Percentiles rank a stretch among this genome's conserved stretches.
Evolutionary conservation across 2,888 invertebrate species (phyloP).

Genomic region (Ypsolopha scabrella): DNA sequence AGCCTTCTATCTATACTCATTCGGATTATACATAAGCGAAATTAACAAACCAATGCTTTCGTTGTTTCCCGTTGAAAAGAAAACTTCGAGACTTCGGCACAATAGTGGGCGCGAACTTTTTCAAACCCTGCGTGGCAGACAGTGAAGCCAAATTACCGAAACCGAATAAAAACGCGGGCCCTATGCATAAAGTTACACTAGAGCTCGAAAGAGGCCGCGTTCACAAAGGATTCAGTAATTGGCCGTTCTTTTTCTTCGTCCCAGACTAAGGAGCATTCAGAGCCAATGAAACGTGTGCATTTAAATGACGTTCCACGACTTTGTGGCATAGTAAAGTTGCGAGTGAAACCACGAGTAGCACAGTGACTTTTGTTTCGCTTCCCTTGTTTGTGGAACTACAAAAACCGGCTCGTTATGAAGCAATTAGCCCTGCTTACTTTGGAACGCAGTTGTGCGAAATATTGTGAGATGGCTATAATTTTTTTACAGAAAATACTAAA

Average conservation of each 20-base stretch:
- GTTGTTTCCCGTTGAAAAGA: conserved; percentile 2
- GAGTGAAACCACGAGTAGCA: conserved; percentile 52
- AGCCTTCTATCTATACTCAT: too few species aligned
- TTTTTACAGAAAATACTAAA: too few species aligned
- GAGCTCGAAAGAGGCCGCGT: conserved; percentile 58
- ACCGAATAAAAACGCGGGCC: conserved; percentile 46
- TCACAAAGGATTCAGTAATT: conserved; percentile 67
- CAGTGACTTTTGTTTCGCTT: conserved; percentile 47
- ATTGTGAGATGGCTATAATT: too few species aligned
- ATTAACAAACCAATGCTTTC: background rate
- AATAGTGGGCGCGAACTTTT: conserved; percentile 1
- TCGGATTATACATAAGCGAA: too few species aligned
- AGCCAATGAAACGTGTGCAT: conserved; percentile 71
- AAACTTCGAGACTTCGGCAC: background rate
- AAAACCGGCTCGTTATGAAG: conserved; percentile 49
- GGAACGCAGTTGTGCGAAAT: background rate
- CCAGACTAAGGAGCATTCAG: conserved; percentile 59
- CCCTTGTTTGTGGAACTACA: conserved; percentile 36
- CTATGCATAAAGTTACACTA: conserved; percentile 61
- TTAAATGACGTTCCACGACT: conserved; percentile 67
- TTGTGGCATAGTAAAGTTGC: conserved; percentile 67
- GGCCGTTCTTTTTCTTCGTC: conserved; percentile 69
- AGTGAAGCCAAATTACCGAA: conserved; percentile 17
- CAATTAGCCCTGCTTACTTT: conserved; percentile 60
- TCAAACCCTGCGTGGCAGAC: conserved; percentile 5